Percentiles rank a stretch among this genome's conserved stretches.
phyloP scores from a whole-genome alignment of 2,888 invertebrate species.

The Trichopoda pennipes region DNA sequence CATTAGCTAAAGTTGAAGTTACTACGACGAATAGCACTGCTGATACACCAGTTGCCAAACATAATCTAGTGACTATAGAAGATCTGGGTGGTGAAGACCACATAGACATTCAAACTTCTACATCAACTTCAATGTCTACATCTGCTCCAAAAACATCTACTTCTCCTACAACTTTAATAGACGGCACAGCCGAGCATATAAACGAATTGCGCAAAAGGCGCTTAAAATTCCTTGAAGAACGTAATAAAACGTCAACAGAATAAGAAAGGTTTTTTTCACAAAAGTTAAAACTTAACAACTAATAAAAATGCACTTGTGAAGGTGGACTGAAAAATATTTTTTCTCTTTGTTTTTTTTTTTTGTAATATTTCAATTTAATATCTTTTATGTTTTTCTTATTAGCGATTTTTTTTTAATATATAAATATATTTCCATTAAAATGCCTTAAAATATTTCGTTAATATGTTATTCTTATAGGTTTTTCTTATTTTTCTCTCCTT shows the following conservation, averaged over 20 bases:
- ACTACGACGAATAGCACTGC: constrained; percentile 24
- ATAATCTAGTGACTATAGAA: constrained; percentile 77
- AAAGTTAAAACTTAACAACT: constrained; percentile 43
- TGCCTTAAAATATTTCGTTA: no score
- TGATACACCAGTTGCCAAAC: constrained; percentile 60
- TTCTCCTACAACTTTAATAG: constrained; percentile 40
- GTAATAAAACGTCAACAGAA: constrained; percentile 72
- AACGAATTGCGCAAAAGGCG: constrained; percentile 89
- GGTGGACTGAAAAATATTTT: constrained; percentile 61
- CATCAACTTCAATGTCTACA: constrained; percentile 17
- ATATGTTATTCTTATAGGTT: no score
- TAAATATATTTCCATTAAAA: constrained; percentile 49
- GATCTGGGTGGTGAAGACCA: constrained; percentile 80
- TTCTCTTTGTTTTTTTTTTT: constrained; percentile 20
- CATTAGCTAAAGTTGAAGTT: constrained; percentile 70
- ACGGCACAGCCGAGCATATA: constrained; percentile 74
- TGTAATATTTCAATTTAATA: neutral
- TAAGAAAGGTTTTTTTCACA: constrained; percentile 52
- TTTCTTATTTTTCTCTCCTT: neutral
- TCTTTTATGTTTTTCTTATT: constrained; percentile 22
- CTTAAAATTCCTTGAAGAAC: constrained; percentile 84
- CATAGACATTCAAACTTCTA: constrained; percentile 40
- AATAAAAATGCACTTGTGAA: constrained; percentile 41
- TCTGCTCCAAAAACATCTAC: constrained; percentile 4
- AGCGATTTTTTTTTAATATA: constrained; percentile 18